Base-by-base conservation (phyloP, 2,888 invertebrate genomes). In the Hydrotaea cyrtoneurina region DNA sequence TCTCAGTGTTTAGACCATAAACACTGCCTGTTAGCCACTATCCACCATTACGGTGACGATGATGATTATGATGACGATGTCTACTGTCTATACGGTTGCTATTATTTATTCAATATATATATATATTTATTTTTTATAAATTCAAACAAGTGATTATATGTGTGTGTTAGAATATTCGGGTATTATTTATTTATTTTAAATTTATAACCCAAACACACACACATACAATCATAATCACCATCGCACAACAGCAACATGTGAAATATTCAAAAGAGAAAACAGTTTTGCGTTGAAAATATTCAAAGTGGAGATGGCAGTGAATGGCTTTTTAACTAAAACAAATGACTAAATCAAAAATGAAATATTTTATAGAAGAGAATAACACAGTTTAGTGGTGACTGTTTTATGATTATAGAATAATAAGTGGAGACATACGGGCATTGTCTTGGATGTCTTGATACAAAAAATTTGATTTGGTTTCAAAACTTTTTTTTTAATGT, bases 171-270 rank as follows among this genome's bases (percentile, higher is more conserved):
- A 31, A 31, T 31, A 7, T 31, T 31, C 31, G n/a, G 3, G 46
- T 46, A 10, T 46, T 46, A 46, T 46, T 15, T 15, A 46, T 46
- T 46, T 46, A 10, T 46, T 46, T 31, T 64, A 15, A 75, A 75
- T 75, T 75, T 53, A 62, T 62, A 43, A 21, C 66, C 66, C 53
- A 39, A 53, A 73, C 57, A 66, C 59, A 36, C 17, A 21, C 66
- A 53, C 53, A 39, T 36, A 73, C 57, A 66, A 46, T 21, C 17
- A 46, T n/a, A 2, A 46, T n/a, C 46, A n/a, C 15, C 46, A 2
- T 2, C 11, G 46, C 62, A 72, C 55, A 39, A 72, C n/a, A 72
- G 72, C 72, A 79, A 79, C 64, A 64, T 64, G 71, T 31, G 31
- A 31, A 31, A 31, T 31, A 31, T 31, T 31, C 31, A 31, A 31